Evolutionary conservation across 2,797 vertebrate species (phyloP), one percentile per base, ranked within the genome.

Genomic region (Petrocephalus sullivani): DNA sequence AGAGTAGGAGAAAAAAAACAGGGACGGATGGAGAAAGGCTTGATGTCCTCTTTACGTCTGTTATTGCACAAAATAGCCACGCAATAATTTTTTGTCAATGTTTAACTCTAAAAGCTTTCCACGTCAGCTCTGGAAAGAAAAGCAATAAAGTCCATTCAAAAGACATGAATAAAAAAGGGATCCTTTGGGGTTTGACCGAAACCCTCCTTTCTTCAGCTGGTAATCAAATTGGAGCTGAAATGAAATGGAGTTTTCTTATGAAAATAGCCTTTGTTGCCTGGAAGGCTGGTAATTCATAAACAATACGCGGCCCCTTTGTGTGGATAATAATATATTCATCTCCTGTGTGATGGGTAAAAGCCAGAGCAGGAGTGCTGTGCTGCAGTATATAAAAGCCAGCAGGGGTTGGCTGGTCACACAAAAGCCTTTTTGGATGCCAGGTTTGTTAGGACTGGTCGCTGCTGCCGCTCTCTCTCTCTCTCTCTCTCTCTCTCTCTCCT

Each of bases 201-300:
- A 96, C 95, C 96, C 96, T 96, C 95, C 97, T 97, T 98, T 98
- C 97, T 98, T 97, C 95, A 94, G 95, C 96, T 96, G 96, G 96
- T 98, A 98, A 99, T 98, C 97, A 98, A 98, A 98, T 96, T 97
- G 97, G 96, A 98, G 97, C 97, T 96, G 97, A 98, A 98, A 98
- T 98, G 97, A 98, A 98, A 99, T 98, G 94, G 87, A 97, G 97
- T 97, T 98, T 98, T 98, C 97, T 97, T 97, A 98, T 98, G 97
- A 98, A 99, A 99, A 98, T 97, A 97, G 95, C 96, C 96, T 98
- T 99, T 99, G 98, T 98, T 98, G 97, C 96, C 95, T 96, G 96
- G 96, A 96, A 97, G 97, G 96, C 97, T 98, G 96, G 97, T 98
- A 98, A 99, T 99, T 98, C 97, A 98, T 98, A 98, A 98, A 98